Evolutionary conservation across 2,888 invertebrate species (phyloP).

Genomic region (Scaptomyza parva): DNA sequence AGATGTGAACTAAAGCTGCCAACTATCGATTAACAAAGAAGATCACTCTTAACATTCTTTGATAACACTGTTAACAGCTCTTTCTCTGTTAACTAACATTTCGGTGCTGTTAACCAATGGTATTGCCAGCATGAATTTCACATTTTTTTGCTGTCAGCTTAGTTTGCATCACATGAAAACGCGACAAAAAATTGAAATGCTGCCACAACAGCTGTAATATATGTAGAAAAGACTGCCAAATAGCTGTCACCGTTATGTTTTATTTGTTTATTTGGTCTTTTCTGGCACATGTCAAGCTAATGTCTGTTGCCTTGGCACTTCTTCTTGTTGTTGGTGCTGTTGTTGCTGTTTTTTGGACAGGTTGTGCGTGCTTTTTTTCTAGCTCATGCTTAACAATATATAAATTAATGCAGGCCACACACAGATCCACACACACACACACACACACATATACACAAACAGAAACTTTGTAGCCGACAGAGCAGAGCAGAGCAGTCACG

Average conservation of each 20-base stretch:
- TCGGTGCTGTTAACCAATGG: background rate
- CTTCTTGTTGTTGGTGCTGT: slow-evolving; percentile 17
- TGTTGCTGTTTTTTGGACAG: slow-evolving; percentile 57
- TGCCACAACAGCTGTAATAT: background rate
- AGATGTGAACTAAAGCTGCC: slow-evolving; percentile 5
- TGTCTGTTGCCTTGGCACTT: slow-evolving; percentile 18
- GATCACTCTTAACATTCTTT: background rate
- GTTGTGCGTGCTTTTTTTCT: slow-evolving; percentile 76
- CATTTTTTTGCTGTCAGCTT: slow-evolving; percentile 11
- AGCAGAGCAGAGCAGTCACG: slow-evolving; percentile 55
- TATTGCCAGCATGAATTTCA: background rate
- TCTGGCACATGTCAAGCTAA: slow-evolving; percentile 27
- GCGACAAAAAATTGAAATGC: background rate
- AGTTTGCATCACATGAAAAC: background rate
- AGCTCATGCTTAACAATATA: slow-evolving; percentile 75
- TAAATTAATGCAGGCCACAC: slow-evolving; percentile 70
- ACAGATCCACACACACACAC: slow-evolving; percentile 5
- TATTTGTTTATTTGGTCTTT: slow-evolving; percentile 5
- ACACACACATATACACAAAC: slow-evolving; percentile 19
- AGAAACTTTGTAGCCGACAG: slow-evolving; percentile 49
- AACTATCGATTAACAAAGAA: background rate
- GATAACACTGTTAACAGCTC: too few species aligned
- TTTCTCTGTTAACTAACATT: background rate
- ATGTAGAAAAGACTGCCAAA: slow-evolving; percentile 11
- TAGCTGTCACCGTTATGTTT: background rate